phyloP scores from a whole-genome alignment of 1,140 invertebrate species.

The Thaumetopoea pityocampa region DNA sequence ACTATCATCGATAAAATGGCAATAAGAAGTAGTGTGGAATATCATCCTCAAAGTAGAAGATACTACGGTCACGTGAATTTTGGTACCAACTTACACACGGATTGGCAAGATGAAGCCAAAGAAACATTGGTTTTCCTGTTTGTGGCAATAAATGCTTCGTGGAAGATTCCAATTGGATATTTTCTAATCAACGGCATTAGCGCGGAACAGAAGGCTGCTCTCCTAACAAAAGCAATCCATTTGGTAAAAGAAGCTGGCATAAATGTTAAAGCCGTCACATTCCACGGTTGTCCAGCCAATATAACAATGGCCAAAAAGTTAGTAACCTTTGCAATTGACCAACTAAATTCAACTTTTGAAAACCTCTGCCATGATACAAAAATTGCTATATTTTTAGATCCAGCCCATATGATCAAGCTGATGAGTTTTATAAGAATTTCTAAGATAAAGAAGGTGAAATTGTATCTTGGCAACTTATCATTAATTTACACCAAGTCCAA shows the following conservation, averaged over 20 bases:
- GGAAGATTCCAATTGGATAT: no score
- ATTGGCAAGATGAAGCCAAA: not conserved
- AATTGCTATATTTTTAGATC: not conserved
- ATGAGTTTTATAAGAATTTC: not conserved
- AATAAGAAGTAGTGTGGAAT: not conserved
- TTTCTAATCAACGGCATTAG: conserved; percentile 1
- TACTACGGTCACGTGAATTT: conserved; percentile 1
- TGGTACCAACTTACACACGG: not conserved
- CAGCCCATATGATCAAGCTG: not conserved
- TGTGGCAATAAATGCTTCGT: conserved; percentile 1
- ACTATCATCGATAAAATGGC: conserved; percentile 1
- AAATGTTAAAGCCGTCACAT: no score
- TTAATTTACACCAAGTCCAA: no score
- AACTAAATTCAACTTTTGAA: conserved; percentile 1
- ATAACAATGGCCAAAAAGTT: not conserved
- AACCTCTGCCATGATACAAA: not conserved
- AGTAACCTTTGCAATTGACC: not conserved
- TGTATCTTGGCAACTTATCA: no score
- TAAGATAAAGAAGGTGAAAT: not conserved
- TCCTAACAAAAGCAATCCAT: no score
- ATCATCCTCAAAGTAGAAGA: not conserved
- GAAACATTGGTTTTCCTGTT: not conserved
- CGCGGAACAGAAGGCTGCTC: no score
- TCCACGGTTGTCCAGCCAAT: no score
- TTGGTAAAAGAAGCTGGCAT: no score